These are phyloP conservation scores for Graptemys geographica DNA, from an alignment of 2,797 vertebrate genomes.

Conservation along the genomic window DNA sequence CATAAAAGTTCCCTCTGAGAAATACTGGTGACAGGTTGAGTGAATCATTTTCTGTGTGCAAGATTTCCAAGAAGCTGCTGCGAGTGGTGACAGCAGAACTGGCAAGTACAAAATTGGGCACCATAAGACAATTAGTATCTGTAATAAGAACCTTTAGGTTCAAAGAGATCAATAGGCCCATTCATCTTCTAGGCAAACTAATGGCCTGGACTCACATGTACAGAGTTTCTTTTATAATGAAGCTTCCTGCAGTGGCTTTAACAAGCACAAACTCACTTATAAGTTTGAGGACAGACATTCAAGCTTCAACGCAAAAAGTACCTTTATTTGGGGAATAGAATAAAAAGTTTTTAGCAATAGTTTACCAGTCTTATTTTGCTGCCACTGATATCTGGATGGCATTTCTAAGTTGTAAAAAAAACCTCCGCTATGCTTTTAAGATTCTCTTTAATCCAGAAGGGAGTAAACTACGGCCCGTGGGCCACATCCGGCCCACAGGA, in stretches of 20 bases:
- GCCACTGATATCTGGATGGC: background rate
- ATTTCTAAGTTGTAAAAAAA: background rate
- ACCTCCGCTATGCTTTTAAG: background rate
- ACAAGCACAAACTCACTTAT: background rate
- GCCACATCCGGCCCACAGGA: no score
- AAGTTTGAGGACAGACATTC: background rate
- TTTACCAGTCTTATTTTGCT: conserved; percentile 13
- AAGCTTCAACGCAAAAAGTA: background rate
- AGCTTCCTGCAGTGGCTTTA: conserved; percentile 4
- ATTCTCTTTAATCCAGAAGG: background rate
- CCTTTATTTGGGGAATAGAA: background rate
- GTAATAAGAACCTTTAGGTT: background rate
- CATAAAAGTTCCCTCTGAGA: background rate
- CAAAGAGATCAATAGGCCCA: background rate
- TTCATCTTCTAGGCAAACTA: background rate
- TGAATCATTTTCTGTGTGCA: background rate
- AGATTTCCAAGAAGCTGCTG: background rate
- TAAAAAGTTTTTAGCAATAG: background rate
- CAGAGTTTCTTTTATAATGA: conserved; percentile 9
- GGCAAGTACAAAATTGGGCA: background rate
- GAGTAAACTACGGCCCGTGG: no score
- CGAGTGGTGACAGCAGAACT: background rate
- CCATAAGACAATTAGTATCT: conserved; percentile 12
- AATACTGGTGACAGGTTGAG: background rate
- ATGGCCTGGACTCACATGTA: conserved; percentile 16